A percentile compares a stretch with the other conserved stretches of the same genome.
These are phyloP conservation scores for Oscheius onirici DNA, from an alignment of 2,888 invertebrate genomes.

Conservation along the genomic window DNA sequence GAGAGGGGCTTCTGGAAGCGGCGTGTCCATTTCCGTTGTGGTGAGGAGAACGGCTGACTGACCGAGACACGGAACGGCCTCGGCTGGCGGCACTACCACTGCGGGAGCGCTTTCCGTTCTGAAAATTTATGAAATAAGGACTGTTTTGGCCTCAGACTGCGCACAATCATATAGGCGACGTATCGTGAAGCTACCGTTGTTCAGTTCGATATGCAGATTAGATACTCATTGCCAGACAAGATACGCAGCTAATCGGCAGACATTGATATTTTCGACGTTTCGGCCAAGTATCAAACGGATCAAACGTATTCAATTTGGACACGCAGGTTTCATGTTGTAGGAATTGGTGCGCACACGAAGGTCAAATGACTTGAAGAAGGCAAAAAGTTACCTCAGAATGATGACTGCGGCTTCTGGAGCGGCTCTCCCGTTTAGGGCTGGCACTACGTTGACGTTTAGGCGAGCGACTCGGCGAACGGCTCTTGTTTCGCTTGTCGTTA, in stretches of 20 bases:
- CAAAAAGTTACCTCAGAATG: background rate
- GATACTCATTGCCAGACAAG: too few relatives aligned
- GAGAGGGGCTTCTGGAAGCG: constrained; percentile 16
- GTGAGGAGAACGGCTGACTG: constrained; percentile 32
- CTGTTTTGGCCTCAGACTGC: background rate
- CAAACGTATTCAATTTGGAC: too few relatives aligned
- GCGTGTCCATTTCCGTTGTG: constrained; percentile 9
- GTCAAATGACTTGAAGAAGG: background rate
- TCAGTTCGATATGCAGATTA: too few relatives aligned
- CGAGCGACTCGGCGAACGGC: constrained; percentile 30
- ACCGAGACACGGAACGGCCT: constrained; percentile 14
- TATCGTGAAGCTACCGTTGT: too few relatives aligned
- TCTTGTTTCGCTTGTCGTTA: background rate
- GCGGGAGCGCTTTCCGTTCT: constrained; percentile 15
- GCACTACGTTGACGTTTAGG: constrained; percentile 30
- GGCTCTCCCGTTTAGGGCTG: background rate
- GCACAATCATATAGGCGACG: background rate
- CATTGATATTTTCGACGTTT: too few relatives aligned
- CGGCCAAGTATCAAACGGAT: too few relatives aligned
- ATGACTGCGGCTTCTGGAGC: constrained; percentile 1
- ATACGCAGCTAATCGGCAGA: too few relatives aligned
- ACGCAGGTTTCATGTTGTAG: too few relatives aligned
- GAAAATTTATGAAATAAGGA: background rate
- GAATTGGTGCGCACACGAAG: too few relatives aligned
- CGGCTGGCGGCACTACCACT: background rate